Base-by-base conservation (phyloP, 2,113 vertebrate genomes). In the Nothocercus julius region DNA sequence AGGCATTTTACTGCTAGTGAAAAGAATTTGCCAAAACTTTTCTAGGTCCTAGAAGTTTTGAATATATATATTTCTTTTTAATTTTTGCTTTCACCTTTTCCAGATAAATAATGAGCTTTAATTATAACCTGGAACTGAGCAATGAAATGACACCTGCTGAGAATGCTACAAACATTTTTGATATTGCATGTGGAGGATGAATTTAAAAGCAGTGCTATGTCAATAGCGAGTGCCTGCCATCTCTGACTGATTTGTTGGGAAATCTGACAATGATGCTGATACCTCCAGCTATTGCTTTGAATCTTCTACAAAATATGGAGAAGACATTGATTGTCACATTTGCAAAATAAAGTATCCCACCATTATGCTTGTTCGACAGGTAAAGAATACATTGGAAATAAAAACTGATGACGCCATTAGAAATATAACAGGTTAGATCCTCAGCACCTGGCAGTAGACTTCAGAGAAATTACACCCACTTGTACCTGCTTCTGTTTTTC, bases 271-370 rank as follows among this genome's bases (percentile, higher is more conserved):
- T 74, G 75, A 96, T 1, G 79, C 44, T 90, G 70, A 64, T 86
- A 17, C 85, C 40, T 93, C 67, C 44, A 92, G 68, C 61, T 92
- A 72, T 44, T 68, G 82, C 32, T 88, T 94, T 89, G 90, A 93
- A 90, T 93, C n/a, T 44, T 68, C 69, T 87, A 44, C 25, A 93
- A 92, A 92, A 54, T 2, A 6, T 70, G 83, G 92, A 79, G 78
- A 89, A 96, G 92, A 94, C 87, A 70, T 89, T 97, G 96, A 97
- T 92, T 97, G 96, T 89, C 97, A 96, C 90, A 93, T 97, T 97
- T 97, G 85, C 95, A 96, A 95, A 97, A 96, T 93, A 96, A 95
- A 90, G 75, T 96, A 93, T 97, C 85, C 81, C 85, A 59, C 82
- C 83, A 79, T 97, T 96, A 96, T 95, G 40, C 9, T 9, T 75